Percentiles rank a stretch among this genome's conserved stretches.
These are phyloP conservation scores for Halcyon badia DNA, from an alignment of 2,797 vertebrate genomes.

Conservation along the genomic window DNA sequence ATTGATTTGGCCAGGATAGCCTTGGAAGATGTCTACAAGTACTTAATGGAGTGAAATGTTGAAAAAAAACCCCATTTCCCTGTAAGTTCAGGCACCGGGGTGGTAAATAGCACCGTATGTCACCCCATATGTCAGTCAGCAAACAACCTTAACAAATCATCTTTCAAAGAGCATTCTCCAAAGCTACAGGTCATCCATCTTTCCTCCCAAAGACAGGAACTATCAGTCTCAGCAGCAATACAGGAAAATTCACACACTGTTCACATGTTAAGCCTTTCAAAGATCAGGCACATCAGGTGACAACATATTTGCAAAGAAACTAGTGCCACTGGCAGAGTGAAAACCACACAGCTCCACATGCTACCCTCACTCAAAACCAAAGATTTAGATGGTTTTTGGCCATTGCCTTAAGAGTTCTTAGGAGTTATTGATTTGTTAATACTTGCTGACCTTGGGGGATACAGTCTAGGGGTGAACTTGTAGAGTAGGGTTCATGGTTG, in stretches of 20 bases:
- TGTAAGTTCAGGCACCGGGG: constrained; percentile 27
- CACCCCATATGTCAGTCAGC: constrained; percentile 63
- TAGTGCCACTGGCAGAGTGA: background rate
- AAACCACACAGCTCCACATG: background rate
- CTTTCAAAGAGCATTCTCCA: background rate
- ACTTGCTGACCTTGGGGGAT: background rate
- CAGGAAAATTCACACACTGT: background rate
- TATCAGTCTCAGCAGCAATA: background rate
- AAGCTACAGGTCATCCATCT: accelerated
- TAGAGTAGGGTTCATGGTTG: too few species aligned
- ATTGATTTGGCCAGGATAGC: constrained; percentile 4
- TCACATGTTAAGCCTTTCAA: background rate
- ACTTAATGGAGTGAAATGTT: constrained; percentile 51
- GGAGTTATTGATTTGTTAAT: background rate
- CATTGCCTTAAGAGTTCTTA: background rate
- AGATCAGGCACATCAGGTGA: background rate
- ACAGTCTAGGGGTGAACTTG: too few species aligned
- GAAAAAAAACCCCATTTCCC: background rate
- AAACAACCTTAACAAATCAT: constrained; percentile 30
- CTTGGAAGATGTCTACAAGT: constrained; percentile 7
- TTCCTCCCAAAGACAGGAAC: background rate
- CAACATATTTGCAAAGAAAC: background rate
- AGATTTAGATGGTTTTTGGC: too few species aligned
- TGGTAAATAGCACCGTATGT: constrained; percentile 66
- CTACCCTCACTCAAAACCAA: background rate